Evolutionary conservation across 2,797 vertebrate species (phyloP).

Genomic region (Danio aesculapii): DNA sequence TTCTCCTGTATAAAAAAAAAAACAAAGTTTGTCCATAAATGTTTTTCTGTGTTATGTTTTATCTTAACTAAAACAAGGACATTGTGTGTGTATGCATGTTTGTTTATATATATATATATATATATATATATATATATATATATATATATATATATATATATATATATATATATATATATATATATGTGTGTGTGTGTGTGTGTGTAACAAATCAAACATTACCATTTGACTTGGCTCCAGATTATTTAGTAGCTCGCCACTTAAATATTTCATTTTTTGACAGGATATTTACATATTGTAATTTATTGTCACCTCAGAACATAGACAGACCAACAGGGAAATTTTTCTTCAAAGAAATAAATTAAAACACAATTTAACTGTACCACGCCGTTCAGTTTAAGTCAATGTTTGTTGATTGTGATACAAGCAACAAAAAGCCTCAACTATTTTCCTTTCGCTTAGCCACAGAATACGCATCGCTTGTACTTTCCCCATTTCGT

Average conservation of each 20-base stretch:
- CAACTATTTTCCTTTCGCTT: slow-evolving; percentile 5
- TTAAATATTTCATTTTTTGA: slow-evolving; percentile 71
- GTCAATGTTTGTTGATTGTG: slow-evolving; percentile 10
- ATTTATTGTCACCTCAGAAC: slow-evolving; percentile 63
- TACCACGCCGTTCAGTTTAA: background rate
- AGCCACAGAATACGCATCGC: background rate
- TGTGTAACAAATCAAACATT: background rate
- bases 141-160: too few relatives aligned
- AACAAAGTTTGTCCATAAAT: slow-evolving; percentile 28
- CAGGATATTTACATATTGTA: slow-evolving; percentile 74
- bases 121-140: too few relatives aligned
- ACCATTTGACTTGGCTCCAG: slow-evolving; percentile 26
- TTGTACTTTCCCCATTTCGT: slow-evolving; percentile 16
- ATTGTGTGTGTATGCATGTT: too few relatives aligned
- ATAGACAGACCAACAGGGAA: slow-evolving; percentile 44
- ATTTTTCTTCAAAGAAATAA: slow-evolving; percentile 30
- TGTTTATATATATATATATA: background rate
- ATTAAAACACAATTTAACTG: slow-evolving; percentile 39
- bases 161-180: background rate
- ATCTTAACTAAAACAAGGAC: too few relatives aligned
- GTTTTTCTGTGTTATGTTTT: too few relatives aligned
- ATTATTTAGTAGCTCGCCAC: slow-evolving; percentile 69
- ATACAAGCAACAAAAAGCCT: slow-evolving; percentile 8
- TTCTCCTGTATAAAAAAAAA: slow-evolving; percentile 82
- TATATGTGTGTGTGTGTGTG: too few relatives aligned